Evolutionary conservation across 2,888 invertebrate species (phyloP), one percentile per base, ranked within the genome.

Genomic region (Carcina quercana): DNA sequence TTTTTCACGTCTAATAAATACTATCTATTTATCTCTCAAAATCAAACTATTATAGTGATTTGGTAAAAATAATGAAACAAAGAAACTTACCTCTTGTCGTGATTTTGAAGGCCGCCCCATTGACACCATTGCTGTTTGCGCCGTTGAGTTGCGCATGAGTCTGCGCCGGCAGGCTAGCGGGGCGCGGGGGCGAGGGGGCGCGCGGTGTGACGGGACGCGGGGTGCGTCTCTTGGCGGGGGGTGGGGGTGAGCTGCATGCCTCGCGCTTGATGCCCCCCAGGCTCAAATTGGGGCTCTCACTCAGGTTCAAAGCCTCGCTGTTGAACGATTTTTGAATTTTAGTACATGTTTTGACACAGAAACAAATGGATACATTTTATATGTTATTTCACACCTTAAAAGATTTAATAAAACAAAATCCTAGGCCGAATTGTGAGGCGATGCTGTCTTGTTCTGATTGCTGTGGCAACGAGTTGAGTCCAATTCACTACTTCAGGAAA

Each of bases 261-360:
- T 72, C 82, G 36, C 79, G 80, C 62, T 66, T 88, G 70, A 43
- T 60, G 12, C 83, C 61, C 11, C 83, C 60, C 3, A 45, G 32
- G 38, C 56, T 55, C 53, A 84, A 74, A 59, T 55, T 85, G 44
- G 84, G 88, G 50, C 80, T 88, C 54, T 91, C 91, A 40, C 90
- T 88, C 21, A 96, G 87, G 75, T 96, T 95, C 33, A 96, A 84
- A 1, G 96, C 95, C 76, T 96, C 95, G 54, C 93, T 90, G 75
- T 49, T 39, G 35, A 46, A 36, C 53, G n/a, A n/a, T n/a, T n/a
- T n/a, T n/a, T n/a, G n/a, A n/a, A n/a, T n/a, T n/a, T n/a, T n/a
- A n/a, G n/a, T n/a, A n/a, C n/a, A n/a, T n/a, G n/a, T n/a, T n/a
- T n/a, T n/a, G n/a, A n/a, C n/a, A n/a, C n/a, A n/a, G n/a, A n/a